phyloP scores from a whole-genome alignment of 2,888 invertebrate genomes.

The Panorpa germanica region DNA sequence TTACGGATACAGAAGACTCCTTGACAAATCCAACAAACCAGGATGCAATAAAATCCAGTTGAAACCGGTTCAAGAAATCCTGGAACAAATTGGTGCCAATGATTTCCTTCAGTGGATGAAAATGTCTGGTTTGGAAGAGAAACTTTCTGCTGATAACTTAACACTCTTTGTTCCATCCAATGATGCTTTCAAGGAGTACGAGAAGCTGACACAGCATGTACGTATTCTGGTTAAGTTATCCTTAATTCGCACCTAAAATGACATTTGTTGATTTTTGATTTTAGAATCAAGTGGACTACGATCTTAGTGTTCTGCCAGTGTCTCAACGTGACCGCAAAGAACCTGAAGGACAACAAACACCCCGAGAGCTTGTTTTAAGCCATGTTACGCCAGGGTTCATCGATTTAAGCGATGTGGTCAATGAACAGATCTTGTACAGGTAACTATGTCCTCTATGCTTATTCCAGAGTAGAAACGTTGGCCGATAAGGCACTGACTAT shows the following conservation, averaged over 20 bases:
- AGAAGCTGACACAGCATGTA: constrained; percentile 31
- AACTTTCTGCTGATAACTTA: constrained; percentile 29
- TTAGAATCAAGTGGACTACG: constrained; percentile 32
- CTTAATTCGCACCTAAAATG: background rate
- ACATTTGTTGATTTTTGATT: constrained; percentile 13
- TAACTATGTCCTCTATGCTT: constrained; percentile 13
- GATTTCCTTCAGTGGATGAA: constrained; percentile 35
- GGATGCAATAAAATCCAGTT: constrained; percentile 34
- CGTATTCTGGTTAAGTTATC: constrained; percentile 13
- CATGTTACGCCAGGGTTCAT: constrained; percentile 36
- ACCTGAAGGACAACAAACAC: no score
- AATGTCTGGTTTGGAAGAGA: constrained; percentile 28
- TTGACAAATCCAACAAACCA: constrained; percentile 21
- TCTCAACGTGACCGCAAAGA: constrained; percentile 13
- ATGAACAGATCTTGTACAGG: constrained; percentile 30
- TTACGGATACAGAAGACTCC: constrained; percentile 34
- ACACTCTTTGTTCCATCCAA: constrained; percentile 45
- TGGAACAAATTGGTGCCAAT: constrained; percentile 33
- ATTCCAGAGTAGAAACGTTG: no score
- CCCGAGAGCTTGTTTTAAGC: constrained; percentile 30
- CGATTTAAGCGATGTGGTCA: constrained; percentile 32
- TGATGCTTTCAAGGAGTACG: constrained; percentile 34
- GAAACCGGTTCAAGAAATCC: constrained; percentile 31
- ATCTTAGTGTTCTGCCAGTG: constrained; percentile 16
- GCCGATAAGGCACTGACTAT: no score